Percentiles rank a stretch among this genome's conserved stretches.
These are phyloP conservation scores for Potamilus streckersoni DNA, from an alignment of 1,140 invertebrate genomes.

Conservation along the genomic window DNA sequence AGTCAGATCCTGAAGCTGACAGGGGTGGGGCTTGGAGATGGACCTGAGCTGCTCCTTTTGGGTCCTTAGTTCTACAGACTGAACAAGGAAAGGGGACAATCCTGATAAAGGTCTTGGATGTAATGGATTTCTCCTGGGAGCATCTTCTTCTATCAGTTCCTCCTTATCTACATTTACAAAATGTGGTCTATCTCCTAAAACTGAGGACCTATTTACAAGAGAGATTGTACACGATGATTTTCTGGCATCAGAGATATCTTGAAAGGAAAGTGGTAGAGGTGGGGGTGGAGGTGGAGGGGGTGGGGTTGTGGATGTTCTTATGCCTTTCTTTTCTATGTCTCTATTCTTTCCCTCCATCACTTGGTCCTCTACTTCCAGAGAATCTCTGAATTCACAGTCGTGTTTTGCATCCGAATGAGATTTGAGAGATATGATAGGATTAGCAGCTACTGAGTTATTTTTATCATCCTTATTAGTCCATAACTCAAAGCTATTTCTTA, in stretches of 20 bases:
- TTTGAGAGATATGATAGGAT: not conserved
- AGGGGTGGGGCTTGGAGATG: conserved; percentile 24
- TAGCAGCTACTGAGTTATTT: not conserved
- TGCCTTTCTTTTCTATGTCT: not conserved
- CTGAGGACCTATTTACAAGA: too few relatives aligned
- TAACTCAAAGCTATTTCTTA: too few relatives aligned
- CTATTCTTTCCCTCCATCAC: not conserved
- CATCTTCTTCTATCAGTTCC: too few relatives aligned
- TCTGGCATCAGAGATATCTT: not conserved
- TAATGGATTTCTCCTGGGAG: too few relatives aligned
- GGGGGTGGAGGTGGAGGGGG: conserved; percentile 19
- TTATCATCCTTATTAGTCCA: too few relatives aligned
- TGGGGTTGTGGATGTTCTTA: not conserved
- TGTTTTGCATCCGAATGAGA: not conserved
- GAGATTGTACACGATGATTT: too few relatives aligned
- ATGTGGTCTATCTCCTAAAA: too few relatives aligned
- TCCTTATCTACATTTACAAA: too few relatives aligned
- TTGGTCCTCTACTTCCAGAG: not conserved
- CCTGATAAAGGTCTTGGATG: conserved; percentile 8
- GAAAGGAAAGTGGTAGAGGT: conserved; percentile 3
- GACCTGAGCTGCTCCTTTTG: conserved; percentile 30
- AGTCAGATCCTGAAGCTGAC: conserved; percentile 25
- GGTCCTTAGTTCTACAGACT: conserved; percentile 23
- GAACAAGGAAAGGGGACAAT: conserved; percentile 22
- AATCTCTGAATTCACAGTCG: not conserved